Percentiles rank a stretch among this genome's conserved stretches.
Conservation (phyloP, 1,140 invertebrate species). For the Amphibalanus amphitrite region DNA sequence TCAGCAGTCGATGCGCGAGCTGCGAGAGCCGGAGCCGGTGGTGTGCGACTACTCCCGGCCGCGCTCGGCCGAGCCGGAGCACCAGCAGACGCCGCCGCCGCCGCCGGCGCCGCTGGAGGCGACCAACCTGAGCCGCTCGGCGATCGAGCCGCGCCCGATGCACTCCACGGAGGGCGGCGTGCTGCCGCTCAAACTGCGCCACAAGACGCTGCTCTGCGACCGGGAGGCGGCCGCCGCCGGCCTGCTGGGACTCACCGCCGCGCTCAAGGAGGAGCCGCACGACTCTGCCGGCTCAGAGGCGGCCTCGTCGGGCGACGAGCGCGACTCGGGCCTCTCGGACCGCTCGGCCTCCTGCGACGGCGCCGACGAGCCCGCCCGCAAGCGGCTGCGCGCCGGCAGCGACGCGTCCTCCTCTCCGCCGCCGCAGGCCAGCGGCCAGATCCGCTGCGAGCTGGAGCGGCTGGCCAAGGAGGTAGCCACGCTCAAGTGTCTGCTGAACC, state of each 20-base stretch:
- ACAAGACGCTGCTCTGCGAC: conserved; percentile 77
- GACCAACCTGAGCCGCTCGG: not conserved
- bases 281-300: conserved; percentile 14
- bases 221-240: conserved; percentile 14
- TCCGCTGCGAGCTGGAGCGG: conserved; percentile 67
- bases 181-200: conserved; percentile 73
- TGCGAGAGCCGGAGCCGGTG: not conserved
- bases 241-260: conserved; percentile 12
- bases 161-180: not conserved
- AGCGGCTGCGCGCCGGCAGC: conserved; percentile 10
- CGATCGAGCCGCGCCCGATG: not conserved
- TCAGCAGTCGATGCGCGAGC: not conserved
- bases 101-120: not conserved
- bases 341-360: conserved; percentile 9
- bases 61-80: not conserved
- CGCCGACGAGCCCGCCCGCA: not conserved
- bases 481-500: conserved; percentile 42
- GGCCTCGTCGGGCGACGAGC: conserved; percentile 41
- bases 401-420: conserved; percentile 21
- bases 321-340: conserved; percentile 70
- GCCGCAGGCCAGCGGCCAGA: conserved; percentile 19
- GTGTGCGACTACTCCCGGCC: not conserved
- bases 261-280: conserved; percentile 17
- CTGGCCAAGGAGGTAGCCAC: conserved; percentile 82
- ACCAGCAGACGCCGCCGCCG: no score